phyloP scores from a whole-genome alignment of 1,140 invertebrate genomes.

The Chironomus striatipennis region DNA sequence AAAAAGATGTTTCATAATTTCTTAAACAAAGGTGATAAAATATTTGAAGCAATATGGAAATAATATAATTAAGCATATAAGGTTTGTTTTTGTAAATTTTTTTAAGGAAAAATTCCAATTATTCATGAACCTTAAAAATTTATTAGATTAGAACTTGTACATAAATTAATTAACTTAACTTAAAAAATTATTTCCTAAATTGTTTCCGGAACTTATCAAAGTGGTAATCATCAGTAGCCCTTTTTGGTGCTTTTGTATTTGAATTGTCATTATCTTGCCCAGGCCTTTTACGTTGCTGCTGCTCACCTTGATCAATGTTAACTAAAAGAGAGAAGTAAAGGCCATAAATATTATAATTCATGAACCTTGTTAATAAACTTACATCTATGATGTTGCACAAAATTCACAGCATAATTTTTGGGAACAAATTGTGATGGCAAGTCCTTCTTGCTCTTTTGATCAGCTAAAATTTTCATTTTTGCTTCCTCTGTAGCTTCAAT shows the following conservation, averaged over 20 bases:
- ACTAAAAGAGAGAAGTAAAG: conserved; percentile 47
- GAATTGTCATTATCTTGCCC: conserved; percentile 44
- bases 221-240: conserved; percentile 94
- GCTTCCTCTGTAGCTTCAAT: conserved; percentile 98
- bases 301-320: conserved; percentile 60
- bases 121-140: no score
- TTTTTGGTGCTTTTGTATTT: conserved; percentile 47
- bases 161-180: no score
- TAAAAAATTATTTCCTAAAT: conserved; percentile 66
- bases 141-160: no score
- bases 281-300: conserved; percentile 49
- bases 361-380: conserved; percentile 38
- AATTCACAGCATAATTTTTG: conserved; percentile 96
- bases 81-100: no score
- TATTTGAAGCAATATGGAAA: no score
- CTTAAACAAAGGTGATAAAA: no score
- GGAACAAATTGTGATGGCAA: conserved; percentile 95
- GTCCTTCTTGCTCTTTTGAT: conserved; percentile 83
- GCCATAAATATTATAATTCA: no score
- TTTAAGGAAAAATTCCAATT: no score
- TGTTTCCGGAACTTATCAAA: conserved; percentile 96
- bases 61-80: no score
- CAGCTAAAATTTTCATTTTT: conserved; percentile 82
- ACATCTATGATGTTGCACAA: conserved; percentile 94
- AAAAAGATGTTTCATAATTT: no score